Evolutionary conservation across 2,797 vertebrate species (phyloP).

Genomic region (Alca torda): DNA sequence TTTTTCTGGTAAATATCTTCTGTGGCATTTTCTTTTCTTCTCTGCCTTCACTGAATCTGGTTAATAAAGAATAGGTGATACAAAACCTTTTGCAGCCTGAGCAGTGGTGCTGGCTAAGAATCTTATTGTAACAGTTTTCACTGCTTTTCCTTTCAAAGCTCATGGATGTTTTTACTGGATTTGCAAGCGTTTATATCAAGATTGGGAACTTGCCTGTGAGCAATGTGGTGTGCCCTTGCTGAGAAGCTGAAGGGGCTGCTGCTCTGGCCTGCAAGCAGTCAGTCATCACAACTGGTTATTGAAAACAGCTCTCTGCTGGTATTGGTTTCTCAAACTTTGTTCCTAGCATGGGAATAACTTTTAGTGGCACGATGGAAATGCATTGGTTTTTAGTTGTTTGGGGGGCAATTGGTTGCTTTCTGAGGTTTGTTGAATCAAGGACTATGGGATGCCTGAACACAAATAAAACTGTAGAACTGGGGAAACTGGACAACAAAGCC

Average conservation of each 20-base stretch:
- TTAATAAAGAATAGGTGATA: background rate
- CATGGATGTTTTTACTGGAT: background rate
- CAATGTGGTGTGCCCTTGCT: background rate
- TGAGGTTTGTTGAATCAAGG: constrained; percentile 4
- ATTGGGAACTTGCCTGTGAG: background rate
- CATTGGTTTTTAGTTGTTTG: background rate
- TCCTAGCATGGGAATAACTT: background rate
- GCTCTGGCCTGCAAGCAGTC: background rate
- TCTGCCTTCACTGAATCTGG: background rate
- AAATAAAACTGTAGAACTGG: background rate
- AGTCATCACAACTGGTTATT: background rate
- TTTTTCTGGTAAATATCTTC: background rate
- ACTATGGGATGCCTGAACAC: constrained; percentile 7
- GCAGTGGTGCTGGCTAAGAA: background rate
- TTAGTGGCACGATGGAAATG: background rate
- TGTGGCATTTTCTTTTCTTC: background rate
- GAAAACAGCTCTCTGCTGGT: background rate
- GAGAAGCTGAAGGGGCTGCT: background rate
- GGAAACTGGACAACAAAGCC: background rate
- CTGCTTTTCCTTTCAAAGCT: background rate
- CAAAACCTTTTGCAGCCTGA: background rate
- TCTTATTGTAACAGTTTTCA: background rate
- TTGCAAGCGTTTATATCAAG: background rate
- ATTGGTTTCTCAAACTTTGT: background rate
- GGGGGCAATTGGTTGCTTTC: background rate